Evolutionary conservation across 2,797 vertebrate genomes (phyloP).

Genomic region (Rhynchonycteris naso): DNA sequence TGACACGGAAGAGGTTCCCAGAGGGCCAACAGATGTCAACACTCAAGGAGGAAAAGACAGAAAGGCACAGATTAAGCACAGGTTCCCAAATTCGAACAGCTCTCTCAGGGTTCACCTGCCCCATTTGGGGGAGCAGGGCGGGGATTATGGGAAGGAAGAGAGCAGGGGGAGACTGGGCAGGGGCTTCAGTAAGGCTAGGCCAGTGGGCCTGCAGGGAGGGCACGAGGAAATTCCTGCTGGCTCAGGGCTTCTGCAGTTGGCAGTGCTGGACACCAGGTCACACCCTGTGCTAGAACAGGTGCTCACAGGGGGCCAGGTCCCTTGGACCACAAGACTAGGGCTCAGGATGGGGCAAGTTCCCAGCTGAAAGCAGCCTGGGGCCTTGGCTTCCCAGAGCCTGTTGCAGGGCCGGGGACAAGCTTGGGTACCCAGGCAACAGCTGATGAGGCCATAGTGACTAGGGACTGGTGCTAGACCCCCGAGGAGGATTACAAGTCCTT

Average conservation of each 20-base stretch:
- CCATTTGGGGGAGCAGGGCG: accelerated
- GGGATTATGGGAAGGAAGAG: not conserved
- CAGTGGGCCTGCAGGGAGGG: not conserved
- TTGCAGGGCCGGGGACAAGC: not conserved
- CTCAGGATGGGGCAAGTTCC: not conserved
- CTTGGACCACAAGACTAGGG: not conserved
- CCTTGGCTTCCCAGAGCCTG: not conserved
- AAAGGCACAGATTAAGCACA: not conserved
- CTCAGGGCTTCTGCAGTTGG: not conserved
- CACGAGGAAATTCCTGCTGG: not conserved
- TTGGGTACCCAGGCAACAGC: not conserved
- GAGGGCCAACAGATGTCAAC: conserved; percentile 13
- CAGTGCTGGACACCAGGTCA: not conserved
- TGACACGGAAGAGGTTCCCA: conserved; percentile 32
- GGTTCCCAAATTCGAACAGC: not conserved
- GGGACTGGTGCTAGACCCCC: not conserved
- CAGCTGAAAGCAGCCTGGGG: not conserved
- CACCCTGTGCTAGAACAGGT: not conserved
- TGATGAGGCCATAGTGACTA: not conserved
- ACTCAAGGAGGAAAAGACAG: not conserved
- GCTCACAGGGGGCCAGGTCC: not conserved
- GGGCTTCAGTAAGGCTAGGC: not conserved
- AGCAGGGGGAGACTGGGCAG: not conserved
- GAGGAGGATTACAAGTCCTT: not conserved
- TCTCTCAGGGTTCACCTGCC: not conserved